A percentile compares a stretch with the other conserved stretches of the same genome.
Evolutionary conservation across 2,888 invertebrate species (phyloP).

Genomic region (Callyntrura sp.): DNA sequence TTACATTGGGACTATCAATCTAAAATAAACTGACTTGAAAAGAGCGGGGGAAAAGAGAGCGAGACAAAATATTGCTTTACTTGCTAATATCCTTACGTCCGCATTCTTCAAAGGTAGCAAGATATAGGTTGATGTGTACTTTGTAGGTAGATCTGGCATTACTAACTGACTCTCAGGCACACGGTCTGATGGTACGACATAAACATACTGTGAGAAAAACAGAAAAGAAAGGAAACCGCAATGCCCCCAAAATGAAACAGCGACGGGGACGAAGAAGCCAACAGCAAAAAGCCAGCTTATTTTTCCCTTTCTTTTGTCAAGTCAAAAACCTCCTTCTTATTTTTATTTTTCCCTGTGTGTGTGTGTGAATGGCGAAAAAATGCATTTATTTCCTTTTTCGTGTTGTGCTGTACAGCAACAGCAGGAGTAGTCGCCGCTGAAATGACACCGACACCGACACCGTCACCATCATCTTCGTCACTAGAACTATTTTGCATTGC

Average conservation of each 20-base stretch:
- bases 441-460: neutral
- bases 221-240: neutral
- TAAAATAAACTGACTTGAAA: conserved; percentile 53
- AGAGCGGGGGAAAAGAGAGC: neutral
- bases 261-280: neutral
- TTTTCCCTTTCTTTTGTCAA: conserved; percentile 18
- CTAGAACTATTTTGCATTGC: conserved; percentile 57
- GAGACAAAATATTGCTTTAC: neutral
- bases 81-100: neutral
- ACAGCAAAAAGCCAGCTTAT: conserved; percentile 10
- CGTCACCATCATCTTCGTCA: neutral
- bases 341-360: neutral
- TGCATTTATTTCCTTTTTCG: conserved; percentile 14
- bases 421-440: neutral
- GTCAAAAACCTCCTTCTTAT: neutral
- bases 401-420: conserved; percentile 8
- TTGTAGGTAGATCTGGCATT: neutral
- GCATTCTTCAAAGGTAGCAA: neutral
- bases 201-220: conserved; percentile 1
- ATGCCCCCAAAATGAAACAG: neutral
- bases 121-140: neutral
- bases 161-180: neutral
- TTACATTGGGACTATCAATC: conserved; percentile 51
- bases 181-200: neutral
- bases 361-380: neutral